Evolutionary conservation across 2,797 vertebrate genomes (phyloP).

Genomic region (Oophaga sylvatica): DNA sequence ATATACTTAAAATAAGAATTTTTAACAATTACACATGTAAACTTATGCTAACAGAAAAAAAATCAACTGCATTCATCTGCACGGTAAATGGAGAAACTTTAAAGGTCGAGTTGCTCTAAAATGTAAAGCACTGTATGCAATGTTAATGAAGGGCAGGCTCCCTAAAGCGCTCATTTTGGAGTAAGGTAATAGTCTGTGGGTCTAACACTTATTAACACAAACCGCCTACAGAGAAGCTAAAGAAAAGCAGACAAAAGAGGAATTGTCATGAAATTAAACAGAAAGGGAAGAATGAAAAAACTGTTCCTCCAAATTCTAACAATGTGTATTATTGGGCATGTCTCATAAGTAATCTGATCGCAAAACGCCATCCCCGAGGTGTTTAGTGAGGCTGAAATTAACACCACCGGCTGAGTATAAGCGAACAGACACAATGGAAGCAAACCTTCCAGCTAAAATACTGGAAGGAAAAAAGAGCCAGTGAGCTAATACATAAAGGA

Average conservation of each 20-base stretch:
- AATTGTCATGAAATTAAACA: neutral
- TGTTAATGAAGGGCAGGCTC: neutral
- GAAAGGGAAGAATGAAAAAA: neutral
- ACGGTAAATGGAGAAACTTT: neutral
- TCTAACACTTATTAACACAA: neutral
- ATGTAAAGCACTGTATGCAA: neutral
- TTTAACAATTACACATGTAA: too few relatives aligned
- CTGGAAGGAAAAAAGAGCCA: neutral
- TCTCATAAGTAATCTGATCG: neutral
- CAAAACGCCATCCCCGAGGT: neutral
- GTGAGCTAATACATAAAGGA: neutral
- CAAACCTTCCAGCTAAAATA: neutral
- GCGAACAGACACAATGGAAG: neutral
- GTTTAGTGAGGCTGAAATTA: neutral
- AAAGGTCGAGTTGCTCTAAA: too few relatives aligned
- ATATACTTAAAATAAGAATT: too few relatives aligned
- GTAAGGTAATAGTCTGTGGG: neutral
- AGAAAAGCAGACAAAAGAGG: neutral
- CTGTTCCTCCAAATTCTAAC: neutral
- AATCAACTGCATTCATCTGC: neutral
- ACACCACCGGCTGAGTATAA: too few relatives aligned
- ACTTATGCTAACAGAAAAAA: too few relatives aligned
- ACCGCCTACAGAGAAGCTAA: neutral
- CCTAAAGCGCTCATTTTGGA: neutral
- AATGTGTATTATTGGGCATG: neutral